A percentile compares a stretch with the other conserved stretches of the same genome.
Evolutionary conservation across 2,797 vertebrate genomes (phyloP).

Genomic region (Acipenser oxyrinchus): DNA sequence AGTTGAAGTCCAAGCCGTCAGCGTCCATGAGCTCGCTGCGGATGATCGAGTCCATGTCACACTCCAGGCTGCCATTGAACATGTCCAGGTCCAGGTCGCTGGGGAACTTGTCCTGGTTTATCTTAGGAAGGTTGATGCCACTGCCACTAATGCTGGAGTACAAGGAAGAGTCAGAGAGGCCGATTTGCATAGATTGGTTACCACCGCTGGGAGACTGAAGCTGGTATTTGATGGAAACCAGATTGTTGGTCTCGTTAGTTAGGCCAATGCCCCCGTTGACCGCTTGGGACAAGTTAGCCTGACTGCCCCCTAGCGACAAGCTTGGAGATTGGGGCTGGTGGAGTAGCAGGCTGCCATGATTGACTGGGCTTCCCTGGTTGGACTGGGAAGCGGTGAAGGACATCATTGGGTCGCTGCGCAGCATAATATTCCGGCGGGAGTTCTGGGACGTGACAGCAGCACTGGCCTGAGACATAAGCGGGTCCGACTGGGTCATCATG

Average conservation of each 20-base stretch:
- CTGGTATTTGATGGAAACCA: conserved; percentile 67
- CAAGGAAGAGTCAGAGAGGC: conserved; percentile 68
- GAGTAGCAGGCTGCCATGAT: conserved; percentile 61
- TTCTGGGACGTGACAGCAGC: conserved; percentile 72
- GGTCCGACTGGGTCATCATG: conserved; percentile 75
- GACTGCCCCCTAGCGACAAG: conserved; percentile 48
- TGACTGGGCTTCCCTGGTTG: conserved; percentile 71
- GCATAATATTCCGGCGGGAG: conserved; percentile 71
- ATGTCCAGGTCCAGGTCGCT: conserved; percentile 83
- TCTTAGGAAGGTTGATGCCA: conserved; percentile 60
- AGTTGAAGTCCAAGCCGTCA: conserved; percentile 89
- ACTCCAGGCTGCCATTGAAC: conserved; percentile 81
- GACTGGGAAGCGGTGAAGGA: conserved; percentile 65
- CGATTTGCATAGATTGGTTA: conserved; percentile 71
- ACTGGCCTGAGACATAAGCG: conserved; percentile 76
- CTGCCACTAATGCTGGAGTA: conserved; percentile 68
- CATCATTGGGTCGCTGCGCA: conserved; percentile 73
- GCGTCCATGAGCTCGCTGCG: conserved; percentile 93
- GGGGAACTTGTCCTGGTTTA: conserved; percentile 73
- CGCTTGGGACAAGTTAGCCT: conserved; percentile 57
- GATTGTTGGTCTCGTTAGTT: conserved; percentile 56
- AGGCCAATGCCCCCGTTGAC: conserved; percentile 62
- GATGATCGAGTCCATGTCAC: conserved; percentile 91
- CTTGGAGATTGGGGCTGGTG: conserved; percentile 70
- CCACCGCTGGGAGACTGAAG: conserved; percentile 48